phyloP scores from a whole-genome alignment of 2,888 invertebrate species.

The Adineta ricciae region DNA sequence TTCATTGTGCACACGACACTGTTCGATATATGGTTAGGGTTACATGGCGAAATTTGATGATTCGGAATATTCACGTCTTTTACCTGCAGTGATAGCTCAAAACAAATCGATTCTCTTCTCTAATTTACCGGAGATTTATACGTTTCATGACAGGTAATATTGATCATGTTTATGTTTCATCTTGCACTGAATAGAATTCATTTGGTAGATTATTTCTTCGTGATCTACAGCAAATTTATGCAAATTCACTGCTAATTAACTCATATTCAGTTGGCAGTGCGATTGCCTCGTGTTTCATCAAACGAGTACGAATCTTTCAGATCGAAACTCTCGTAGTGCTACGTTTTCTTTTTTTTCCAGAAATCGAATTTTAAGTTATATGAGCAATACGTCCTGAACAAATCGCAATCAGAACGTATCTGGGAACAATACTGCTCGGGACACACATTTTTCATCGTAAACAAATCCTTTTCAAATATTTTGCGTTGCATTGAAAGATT shows the following conservation, averaged over 20 bases:
- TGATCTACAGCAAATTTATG: not conserved
- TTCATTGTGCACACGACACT: too few species aligned
- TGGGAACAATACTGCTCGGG: conserved; percentile 63
- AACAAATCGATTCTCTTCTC: conserved; percentile 79
- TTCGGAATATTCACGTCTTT: conserved; percentile 65
- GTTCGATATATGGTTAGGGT: conserved; percentile 56
- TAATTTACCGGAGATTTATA: conserved; percentile 77
- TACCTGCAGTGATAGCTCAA: conserved; percentile 67
- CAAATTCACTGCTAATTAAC: not conserved
- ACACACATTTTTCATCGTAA: conserved; percentile 49
- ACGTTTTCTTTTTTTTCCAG: conserved; percentile 4
- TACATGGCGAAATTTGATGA: conserved; percentile 75
- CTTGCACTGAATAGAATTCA: not conserved
- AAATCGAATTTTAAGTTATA: conserved; percentile 54
- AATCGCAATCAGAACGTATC: conserved; percentile 78
- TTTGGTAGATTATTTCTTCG: not conserved
- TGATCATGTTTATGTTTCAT: not conserved
- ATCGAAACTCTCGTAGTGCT: too few species aligned
- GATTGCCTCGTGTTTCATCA: conserved; percentile 17
- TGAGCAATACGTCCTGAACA: conserved; percentile 92
- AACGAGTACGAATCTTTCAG: too few species aligned
- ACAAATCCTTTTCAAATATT: conserved; percentile 22
- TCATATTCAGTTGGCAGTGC: not conserved
- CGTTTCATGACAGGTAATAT: conserved; percentile 62
- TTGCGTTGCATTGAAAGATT: not conserved